phyloP scores from a whole-genome alignment of 2,888 invertebrate genomes.

The Ceriagrion tenellum region DNA sequence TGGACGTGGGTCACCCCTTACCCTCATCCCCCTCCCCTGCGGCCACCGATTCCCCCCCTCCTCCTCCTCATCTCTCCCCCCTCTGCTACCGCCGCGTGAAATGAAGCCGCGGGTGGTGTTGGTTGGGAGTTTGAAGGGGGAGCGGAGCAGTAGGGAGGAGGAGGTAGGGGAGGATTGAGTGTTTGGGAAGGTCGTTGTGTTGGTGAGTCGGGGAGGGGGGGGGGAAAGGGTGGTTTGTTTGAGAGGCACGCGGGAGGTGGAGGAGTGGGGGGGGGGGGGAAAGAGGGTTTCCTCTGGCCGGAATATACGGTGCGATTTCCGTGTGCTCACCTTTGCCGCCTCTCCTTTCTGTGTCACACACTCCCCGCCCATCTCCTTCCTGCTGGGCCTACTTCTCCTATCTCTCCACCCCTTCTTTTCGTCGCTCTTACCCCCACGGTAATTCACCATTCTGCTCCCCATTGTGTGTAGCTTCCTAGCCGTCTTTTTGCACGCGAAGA shows the following conservation, averaged over 20 bases:
- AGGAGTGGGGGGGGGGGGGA: not conserved
- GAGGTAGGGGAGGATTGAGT: not conserved
- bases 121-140: not conserved
- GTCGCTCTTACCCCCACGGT: not conserved
- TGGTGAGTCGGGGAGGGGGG: not conserved
- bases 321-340: not conserved
- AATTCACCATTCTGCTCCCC: not conserved
- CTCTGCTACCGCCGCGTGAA: slow-evolving; percentile 36
- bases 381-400: not conserved
- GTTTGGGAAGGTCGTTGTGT: not conserved
- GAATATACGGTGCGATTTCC: not conserved
- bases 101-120: slow-evolving; percentile 38
- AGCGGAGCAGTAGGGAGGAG: not conserved
- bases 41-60: too few relatives aligned
- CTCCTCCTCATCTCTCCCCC: not conserved
- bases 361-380: not conserved
- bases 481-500: too few relatives aligned
- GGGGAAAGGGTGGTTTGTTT: not conserved
- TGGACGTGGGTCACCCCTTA: slow-evolving; percentile 8
- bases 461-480: not conserved
- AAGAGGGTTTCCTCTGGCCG: not conserved
- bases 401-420: not conserved
- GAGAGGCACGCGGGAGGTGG: too few relatives aligned
- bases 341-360: not conserved
- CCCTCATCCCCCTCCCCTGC: not conserved